phyloP scores from a whole-genome alignment of 2,797 vertebrate genomes.

The Psittacula echo region DNA sequence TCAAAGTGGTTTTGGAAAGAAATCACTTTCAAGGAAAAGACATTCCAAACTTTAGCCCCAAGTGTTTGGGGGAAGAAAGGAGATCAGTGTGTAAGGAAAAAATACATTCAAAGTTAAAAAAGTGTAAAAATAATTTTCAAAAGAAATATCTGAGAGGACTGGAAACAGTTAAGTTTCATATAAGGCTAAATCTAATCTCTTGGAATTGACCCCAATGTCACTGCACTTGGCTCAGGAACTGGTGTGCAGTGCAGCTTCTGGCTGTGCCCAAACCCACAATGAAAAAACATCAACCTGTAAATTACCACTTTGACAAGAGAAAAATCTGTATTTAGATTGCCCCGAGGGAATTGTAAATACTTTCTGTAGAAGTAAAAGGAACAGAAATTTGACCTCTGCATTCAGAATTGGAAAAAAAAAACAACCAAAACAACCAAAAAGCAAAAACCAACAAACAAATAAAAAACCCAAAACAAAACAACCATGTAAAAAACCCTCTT shows the following conservation, averaged over 20 bases:
- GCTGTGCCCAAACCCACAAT: background rate
- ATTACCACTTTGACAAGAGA: background rate
- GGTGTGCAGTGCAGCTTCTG: background rate
- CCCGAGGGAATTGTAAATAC: background rate
- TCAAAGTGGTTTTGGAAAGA: background rate
- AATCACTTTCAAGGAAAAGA: background rate
- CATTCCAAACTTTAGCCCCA: background rate
- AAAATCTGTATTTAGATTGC: conserved; percentile 6
- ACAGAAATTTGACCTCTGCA: background rate
- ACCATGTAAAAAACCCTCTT: background rate
- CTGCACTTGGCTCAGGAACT: background rate
- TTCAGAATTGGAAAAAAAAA: background rate
- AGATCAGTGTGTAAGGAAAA: background rate
- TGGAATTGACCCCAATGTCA: background rate
- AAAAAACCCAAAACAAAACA: background rate
- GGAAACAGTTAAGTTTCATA: background rate
- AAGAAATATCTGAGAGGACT: background rate
- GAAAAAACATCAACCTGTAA: conserved; percentile 5
- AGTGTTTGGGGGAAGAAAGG: background rate
- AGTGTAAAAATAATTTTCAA: background rate
- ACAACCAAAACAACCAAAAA: background rate
- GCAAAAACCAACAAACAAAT: background rate
- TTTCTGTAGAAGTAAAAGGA: background rate
- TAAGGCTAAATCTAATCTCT: background rate
- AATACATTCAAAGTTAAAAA: background rate